phyloP scores from a whole-genome alignment of 30 jellyfish, hydroid and myxozoan genomes.

The Rhopilema esculentum region DNA sequence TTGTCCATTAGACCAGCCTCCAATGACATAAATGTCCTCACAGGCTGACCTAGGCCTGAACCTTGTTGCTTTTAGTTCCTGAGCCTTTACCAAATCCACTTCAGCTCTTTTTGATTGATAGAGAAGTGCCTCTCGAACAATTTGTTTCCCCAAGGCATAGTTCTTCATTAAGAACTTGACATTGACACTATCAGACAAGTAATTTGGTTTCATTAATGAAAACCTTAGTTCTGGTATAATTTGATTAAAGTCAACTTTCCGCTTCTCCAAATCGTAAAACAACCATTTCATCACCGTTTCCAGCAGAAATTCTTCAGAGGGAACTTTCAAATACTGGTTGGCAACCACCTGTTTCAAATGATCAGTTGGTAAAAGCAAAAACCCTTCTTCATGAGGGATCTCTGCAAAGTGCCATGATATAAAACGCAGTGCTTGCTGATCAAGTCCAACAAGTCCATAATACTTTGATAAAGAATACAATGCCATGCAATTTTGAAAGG shows the following conservation, averaged over 20 bases:
- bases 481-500: conserved; percentile 80
- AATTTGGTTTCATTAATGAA: conserved; percentile 76
- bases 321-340: conserved; percentile 80
- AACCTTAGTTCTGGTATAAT: conserved; percentile 80
- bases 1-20: conserved; percentile 99
- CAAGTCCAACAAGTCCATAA: conserved; percentile 75
- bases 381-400: conserved; percentile 82
- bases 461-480: conserved; percentile 81
- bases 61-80: conserved; percentile 38
- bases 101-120: conserved; percentile 46
- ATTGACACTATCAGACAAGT: conserved; percentile 63
- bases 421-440: conserved; percentile 82
- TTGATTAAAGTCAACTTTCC: conserved; percentile 49
- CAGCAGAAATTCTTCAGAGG: conserved; percentile 83
- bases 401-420: conserved; percentile 92
- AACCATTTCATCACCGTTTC: conserved; percentile 94
- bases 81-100: not conserved
- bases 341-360: conserved; percentile 76
- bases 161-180: conserved; percentile 78
- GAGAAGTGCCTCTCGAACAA: conserved; percentile 67
- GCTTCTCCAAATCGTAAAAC: conserved; percentile 64
- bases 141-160: conserved; percentile 65
- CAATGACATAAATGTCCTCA: conserved; percentile 93
- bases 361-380: conserved; percentile 68
- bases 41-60: conserved; percentile 83